Base-by-base conservation (phyloP, 2,797 vertebrate genomes). In the Dicrostonyx torquatus region DNA sequence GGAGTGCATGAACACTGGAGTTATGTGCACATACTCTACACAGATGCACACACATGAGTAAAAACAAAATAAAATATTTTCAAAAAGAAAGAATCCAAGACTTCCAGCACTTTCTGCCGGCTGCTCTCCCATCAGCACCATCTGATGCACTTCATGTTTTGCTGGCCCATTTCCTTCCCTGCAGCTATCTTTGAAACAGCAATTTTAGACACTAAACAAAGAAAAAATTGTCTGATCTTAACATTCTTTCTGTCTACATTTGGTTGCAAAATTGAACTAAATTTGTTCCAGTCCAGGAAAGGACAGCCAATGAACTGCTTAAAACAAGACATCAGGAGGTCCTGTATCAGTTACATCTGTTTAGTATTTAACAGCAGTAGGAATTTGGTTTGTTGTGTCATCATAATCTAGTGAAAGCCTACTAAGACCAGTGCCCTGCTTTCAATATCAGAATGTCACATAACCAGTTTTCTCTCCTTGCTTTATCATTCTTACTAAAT, bases 401-500 rank as follows among this genome's bases (percentile, higher is more conserved):
- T 66, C 37, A 62, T 58, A 94, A 88, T 6, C 53, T 55, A 89
- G 83, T 94, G 94, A 94, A 87, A 86, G 80, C 12, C 14, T 60
- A 75, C 70, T 95, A 87, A 89, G 82, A 85, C 1, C 1, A 79
- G n/a, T 40, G 45, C 40, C 55, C 80, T 91, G 31, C 64, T 91
- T 96, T 91, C 79, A 11, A 87, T 94, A 90, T 88, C 12, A 82
- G 48, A 93, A 94, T 78, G 48, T 15, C 1, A 15, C 93, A 90
- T 87, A 76, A 84, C 84, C 7, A 17, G 22, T 86, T 92, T 95
- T 3, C 53, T 53, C 92, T 12, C 58, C 45, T 76, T 45, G 15
- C 40, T 89, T 94, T 87, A 80, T 50, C 64, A 73, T 89, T 96
- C 96, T 93, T 34, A 58, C 31, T 90, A 70, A 93, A 89, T 7